phyloP scores from a whole-genome alignment of 1,140 invertebrate species.

The Ips nitidus region DNA sequence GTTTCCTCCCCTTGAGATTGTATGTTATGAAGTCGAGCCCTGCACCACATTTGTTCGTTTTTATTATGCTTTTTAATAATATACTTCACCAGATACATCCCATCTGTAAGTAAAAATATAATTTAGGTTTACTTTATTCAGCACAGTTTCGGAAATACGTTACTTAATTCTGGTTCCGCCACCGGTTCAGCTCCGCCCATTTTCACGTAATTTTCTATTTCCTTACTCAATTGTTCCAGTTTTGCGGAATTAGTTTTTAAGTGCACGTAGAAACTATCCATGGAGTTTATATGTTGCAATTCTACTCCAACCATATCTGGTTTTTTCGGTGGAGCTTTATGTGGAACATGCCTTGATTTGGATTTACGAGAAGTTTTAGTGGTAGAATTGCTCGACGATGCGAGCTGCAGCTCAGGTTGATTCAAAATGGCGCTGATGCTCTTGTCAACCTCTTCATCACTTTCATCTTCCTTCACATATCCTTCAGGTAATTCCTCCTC shows the following conservation, averaged over 20 bases:
- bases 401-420: neutral
- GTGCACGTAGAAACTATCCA: slow-evolving; percentile 36
- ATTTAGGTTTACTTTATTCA: slow-evolving; percentile 7
- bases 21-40: slow-evolving; percentile 33
- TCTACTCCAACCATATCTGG: slow-evolving; percentile 21
- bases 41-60: slow-evolving; percentile 36
- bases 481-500: slow-evolving; percentile 33
- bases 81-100: slow-evolving; percentile 36
- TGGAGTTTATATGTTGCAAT: slow-evolving; percentile 32
- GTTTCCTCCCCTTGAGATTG: slow-evolving; percentile 16
- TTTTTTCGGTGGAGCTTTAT: neutral
- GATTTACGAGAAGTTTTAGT: neutral
- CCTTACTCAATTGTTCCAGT: slow-evolving; percentile 28
- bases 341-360: neutral
- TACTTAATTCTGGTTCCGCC: slow-evolving; percentile 18
- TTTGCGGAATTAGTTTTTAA: slow-evolving; percentile 23
- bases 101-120: slow-evolving; percentile 9
- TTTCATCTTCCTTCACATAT: slow-evolving; percentile 24
- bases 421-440: neutral
- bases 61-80: slow-evolving; percentile 11
- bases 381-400: neutral
- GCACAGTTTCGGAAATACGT: neutral
- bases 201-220: slow-evolving; percentile 37
- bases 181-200: slow-evolving; percentile 30
- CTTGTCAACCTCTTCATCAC: slow-evolving; percentile 15